Percentiles rank a stretch among this genome's conserved stretches.
Evolutionary conservation across 1,140 invertebrate species (phyloP).

Genomic region (Plutomurus gul): DNA sequence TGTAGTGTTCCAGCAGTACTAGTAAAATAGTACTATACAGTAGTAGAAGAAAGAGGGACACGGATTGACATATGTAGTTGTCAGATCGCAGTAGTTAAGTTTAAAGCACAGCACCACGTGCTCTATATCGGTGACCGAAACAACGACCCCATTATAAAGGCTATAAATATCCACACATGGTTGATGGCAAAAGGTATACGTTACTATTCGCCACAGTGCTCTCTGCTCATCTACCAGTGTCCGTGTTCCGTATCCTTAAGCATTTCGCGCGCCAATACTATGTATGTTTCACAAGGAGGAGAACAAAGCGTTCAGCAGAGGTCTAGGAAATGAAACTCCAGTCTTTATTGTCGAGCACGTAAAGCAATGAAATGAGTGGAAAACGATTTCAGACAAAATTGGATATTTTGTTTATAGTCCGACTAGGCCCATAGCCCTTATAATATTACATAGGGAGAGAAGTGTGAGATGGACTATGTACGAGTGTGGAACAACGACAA

Average conservation of each 20-base stretch:
- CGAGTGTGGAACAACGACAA: no score
- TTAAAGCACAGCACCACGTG: not conserved
- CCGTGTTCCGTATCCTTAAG: not conserved
- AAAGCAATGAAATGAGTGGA: slow-evolving; percentile 29
- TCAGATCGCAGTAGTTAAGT: not conserved
- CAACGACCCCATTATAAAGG: slow-evolving; percentile 34
- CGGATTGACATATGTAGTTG: slow-evolving; percentile 7
- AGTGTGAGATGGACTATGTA: no score
- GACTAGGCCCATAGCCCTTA: not conserved
- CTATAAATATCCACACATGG: slow-evolving; percentile 30
- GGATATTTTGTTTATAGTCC: slow-evolving; percentile 19
- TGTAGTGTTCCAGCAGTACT: not conserved
- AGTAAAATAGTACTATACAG: not conserved
- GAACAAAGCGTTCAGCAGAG: slow-evolving; percentile 18
- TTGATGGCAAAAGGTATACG: not conserved
- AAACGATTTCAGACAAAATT: slow-evolving; percentile 27
- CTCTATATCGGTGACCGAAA: slow-evolving; percentile 10
- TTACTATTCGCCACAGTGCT: not conserved
- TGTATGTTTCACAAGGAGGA: not conserved
- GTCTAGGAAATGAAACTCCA: slow-evolving; percentile 15
- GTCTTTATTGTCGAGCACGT: slow-evolving; percentile 23
- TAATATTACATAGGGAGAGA: no score
- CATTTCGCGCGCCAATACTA: not conserved
- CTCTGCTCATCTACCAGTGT: not conserved
- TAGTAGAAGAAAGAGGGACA: not conserved